Base-by-base conservation (phyloP, 2,113 vertebrate species). In the Cyrtonyx montezumae region DNA sequence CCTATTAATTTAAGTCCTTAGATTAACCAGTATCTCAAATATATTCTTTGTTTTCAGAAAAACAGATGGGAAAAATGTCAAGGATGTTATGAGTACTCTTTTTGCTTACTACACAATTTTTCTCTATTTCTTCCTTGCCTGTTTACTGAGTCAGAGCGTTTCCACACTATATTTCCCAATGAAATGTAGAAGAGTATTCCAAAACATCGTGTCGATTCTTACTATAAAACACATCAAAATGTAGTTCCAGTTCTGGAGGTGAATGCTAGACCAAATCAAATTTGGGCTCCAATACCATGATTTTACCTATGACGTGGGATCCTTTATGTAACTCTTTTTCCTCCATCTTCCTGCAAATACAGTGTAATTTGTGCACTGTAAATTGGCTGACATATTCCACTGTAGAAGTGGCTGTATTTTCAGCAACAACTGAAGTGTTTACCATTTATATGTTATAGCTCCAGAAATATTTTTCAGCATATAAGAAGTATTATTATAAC, bases 1-100 rank as follows among this genome's bases (percentile, higher is more conserved):
- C 34, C 65, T 22, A 12, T 67, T 71, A 46, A 8, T 58, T 3
- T 5, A 77, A 96, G 49, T 70, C 79, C 53, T 94, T 86, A 87
- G 49, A 84, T 68, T 21, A 87, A 76, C 63, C 49, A 55, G 9
- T 58, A 30, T 76, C 65, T 88, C 81, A 77, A 42, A 53, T 86
- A 78, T 61, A 40, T 82, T 21, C 61, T 88, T 95, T 91, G n/a
- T 66, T 75, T 79, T 20, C 22, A 84, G 43, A 89, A 88, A 82
- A 42, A 26, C 56, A 90, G 40, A 40, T 22, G 62, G 70, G 48
- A 74, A 84, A 78, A 91, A 56, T 65, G 32, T 42, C 26, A 49
- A 23, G 46, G 22, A 42, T 84, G 8, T 8, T 56, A 13, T 5
- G 4, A 66, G 7, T 34, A 40, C 21, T 51, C 19, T 37, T 71